phyloP scores from a whole-genome alignment of 2,113 vertebrate species.

The Chloroceryle aenea region DNA sequence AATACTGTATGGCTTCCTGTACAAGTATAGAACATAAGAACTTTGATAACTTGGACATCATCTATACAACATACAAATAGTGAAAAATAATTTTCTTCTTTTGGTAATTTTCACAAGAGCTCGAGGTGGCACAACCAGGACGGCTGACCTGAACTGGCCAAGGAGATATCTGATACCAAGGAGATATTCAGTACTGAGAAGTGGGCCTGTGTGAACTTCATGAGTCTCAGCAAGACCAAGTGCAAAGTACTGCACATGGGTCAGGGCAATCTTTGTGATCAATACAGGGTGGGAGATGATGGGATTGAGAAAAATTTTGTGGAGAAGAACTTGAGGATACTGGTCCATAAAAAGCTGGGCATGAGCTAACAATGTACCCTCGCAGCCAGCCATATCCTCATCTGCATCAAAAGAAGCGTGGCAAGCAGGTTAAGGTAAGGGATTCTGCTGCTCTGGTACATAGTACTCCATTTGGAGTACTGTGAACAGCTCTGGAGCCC shows the following conservation, averaged over 20 bases:
- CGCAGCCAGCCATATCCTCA: not conserved
- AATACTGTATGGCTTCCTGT: not conserved
- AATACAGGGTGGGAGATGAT: not conserved
- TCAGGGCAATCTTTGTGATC: not conserved
- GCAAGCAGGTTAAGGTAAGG: no score
- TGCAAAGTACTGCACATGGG: not conserved
- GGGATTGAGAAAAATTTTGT: not conserved
- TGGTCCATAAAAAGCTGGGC: not conserved
- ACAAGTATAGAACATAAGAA: not conserved
- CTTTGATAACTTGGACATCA: not conserved
- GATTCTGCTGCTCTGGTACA: no score
- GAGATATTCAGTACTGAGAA: not conserved
- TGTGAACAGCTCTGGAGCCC: no score
- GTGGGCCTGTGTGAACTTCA: not conserved
- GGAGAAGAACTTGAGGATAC: not conserved
- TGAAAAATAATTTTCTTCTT: not conserved
- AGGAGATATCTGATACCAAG: not conserved
- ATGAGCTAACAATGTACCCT: not conserved
- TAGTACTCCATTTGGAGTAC: no score
- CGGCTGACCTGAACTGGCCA: not conserved
- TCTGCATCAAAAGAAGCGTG: no score
- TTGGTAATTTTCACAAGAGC: not conserved
- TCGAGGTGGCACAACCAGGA: not conserved
- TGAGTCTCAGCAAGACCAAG: not conserved
- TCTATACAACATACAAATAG: fast-evolving